A percentile compares a stretch with the other conserved stretches of the same genome.
Conservation (phyloP, 2,888 invertebrate genomes). For the Tetropium fuscum region DNA sequence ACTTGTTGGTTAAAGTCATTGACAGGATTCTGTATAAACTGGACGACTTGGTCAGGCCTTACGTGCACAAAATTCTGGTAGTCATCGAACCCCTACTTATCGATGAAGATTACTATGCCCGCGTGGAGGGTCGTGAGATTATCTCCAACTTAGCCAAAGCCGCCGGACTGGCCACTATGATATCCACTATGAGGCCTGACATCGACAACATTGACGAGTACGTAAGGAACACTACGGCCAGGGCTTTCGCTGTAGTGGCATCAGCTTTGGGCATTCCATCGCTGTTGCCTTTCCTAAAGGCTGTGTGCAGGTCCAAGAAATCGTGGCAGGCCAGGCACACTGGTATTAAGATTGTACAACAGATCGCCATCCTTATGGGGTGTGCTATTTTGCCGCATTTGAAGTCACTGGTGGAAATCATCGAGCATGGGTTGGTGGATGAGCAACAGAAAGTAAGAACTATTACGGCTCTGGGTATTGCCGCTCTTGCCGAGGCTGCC, state of each 20-base stretch:
- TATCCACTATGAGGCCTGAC: conserved; percentile 99
- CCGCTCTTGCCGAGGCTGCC: conserved; percentile 98
- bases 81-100: conserved; percentile 98
- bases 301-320: conserved; percentile 99
- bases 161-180: conserved; percentile 99
- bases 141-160: conserved; percentile 99
- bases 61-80: conserved; percentile 99
- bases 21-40: conserved; percentile 98
- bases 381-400: conserved; percentile 99
- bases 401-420: conserved; percentile 98
- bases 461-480: conserved; percentile 97
- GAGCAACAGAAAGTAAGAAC: conserved; percentile 99
- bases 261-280: conserved; percentile 99
- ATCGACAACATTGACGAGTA: conserved; percentile 99
- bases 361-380: conserved; percentile 99
- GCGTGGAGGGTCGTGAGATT: conserved; percentile 99
- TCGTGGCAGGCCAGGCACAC: conserved; percentile 99
- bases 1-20: conserved; percentile 98
- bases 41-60: conserved; percentile 98
- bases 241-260: conserved; percentile 99
- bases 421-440: conserved; percentile 98
- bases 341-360: conserved; percentile 99
- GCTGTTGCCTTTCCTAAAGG: conserved; percentile 96
- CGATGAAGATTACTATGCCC: conserved; percentile 99
- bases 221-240: conserved; percentile 98